Evolutionary conservation across 2,797 vertebrate genomes (phyloP), one percentile per base, ranked within the genome.

Genomic region (Sibirionetta formosa): DNA sequence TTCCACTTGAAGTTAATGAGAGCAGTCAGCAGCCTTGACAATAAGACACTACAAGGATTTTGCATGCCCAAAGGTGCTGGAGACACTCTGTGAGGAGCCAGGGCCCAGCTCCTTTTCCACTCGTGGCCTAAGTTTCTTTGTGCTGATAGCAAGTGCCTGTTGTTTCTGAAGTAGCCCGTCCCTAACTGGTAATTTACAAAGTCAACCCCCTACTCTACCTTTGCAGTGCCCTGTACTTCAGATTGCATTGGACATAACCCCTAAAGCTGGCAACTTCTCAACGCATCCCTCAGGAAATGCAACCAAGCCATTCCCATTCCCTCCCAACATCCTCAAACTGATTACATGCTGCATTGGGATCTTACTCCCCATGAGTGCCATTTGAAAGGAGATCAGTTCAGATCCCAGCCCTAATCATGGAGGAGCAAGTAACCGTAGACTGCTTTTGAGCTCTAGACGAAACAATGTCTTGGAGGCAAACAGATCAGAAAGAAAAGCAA

Each of bases 1-100:
- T 90, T 84, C 68, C 96, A 95, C 92, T 96, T 78, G 53, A 96
- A 90, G 95, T 83, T 94, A 94, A 96, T 94, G 93, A 95, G 88
- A 94, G 93, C 93, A 90, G 94, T 50, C 91, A 23, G 95, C 83
- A 89, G 91, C 90, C 57, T 60, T 19, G 82, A 93, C 95, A 95
- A 85, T 50, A 35, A 85, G 91, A 87, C 58, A 16, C 40, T 14
- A 38, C 23, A 9, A 61, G 88, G 81, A 71, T 80, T 88, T 75
- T 13, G 54, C 4, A 10, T 88, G 92, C 61, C 96, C 93, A 85
- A 68, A 92, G 94, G 92, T 93, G 90, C 88, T 78, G 90, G 83
- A 81, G 94, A 92, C 31, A 1, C 70, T 76, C 38, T 0, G 1
- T 0, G 7, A 88, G 65, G 46, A 80, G 51, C 36, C 63, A 24